Percentiles rank a stretch among this genome's conserved stretches.
phyloP scores from a whole-genome alignment of 2,888 invertebrate species.

The Pteria penguin region DNA sequence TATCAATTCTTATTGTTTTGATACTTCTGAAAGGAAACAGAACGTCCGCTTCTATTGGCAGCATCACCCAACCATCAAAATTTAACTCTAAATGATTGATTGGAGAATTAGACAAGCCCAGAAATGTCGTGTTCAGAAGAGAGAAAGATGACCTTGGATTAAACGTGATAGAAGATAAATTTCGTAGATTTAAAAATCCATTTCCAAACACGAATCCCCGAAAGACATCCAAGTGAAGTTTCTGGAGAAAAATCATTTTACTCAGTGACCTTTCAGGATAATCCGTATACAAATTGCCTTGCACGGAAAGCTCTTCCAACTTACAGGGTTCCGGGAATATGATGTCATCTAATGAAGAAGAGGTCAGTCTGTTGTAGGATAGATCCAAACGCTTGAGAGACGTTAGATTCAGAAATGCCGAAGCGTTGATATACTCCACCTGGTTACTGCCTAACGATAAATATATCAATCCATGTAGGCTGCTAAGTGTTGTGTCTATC shows the following conservation, averaged over 20 bases:
- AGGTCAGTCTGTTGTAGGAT: not conserved
- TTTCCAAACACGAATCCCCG: not conserved
- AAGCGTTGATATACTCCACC: not conserved
- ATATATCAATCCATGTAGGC: not conserved
- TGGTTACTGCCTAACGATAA: not conserved
- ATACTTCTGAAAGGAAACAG: not conserved
- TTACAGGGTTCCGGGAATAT: not conserved
- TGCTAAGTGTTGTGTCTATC: not conserved
- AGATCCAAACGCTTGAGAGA: not conserved
- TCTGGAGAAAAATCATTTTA: not conserved
- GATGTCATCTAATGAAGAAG: not conserved
- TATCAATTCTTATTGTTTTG: not conserved
- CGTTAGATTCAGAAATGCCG: not conserved
- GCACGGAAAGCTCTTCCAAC: not conserved
- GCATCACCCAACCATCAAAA: not conserved
- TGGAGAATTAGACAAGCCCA: not conserved
- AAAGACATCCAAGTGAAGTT: not conserved
- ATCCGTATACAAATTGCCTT: not conserved
- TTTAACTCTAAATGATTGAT: not conserved
- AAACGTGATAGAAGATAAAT: not conserved
- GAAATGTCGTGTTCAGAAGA: not conserved
- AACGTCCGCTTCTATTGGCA: not conserved
- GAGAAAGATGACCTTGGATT: not conserved
- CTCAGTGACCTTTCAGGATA: not conserved
- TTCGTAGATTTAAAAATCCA: not conserved